Evolutionary conservation across 2,888 invertebrate species (phyloP), one percentile per base, ranked within the genome.

Genomic region (Drosophila pullipes): DNA sequence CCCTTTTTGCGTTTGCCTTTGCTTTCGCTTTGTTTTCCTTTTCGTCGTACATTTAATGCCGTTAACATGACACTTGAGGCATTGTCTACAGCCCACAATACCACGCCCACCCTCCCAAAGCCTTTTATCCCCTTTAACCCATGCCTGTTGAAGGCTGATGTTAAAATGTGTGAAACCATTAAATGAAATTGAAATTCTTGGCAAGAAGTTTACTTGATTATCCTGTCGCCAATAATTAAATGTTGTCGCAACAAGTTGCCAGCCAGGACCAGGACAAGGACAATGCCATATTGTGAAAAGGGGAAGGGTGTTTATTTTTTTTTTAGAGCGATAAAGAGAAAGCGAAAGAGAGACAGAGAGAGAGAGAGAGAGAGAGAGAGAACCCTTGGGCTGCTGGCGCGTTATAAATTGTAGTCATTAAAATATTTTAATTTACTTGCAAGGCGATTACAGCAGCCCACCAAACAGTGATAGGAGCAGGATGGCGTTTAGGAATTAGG

Each of bases 371-470:
- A 25, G 13, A 4, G 11, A 37, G 13, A 37, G n/a, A 35, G 50
- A 33, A 44, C 28, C 47, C 39, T 33, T 41, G 33, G 62, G 73
- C 69, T 69, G 71, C 80, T 70, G 85, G 74, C 62, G 73, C 74
- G 78, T 91, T 90, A 90, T 90, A 91, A 88, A 88, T 90, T 91
- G 89, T 85, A 80, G 90, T 88, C 88, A 88, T 91, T 88, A 90
- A 88, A 88, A 88, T 88, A 88, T 88, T 88, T 89, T 88, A 88
- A 88, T 88, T 91, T 91, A 91, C 90, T 91, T 76, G 83, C 85
- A 74, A 81, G 60, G 41, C 75, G 75, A 52, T 61, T 66, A 68
- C 44, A 49, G 52, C 53, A 50, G 61, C 37, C 55, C 50, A 61
- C 52, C 44, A 50, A 53, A 31, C 7, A 66, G 33, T 22, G 57